A percentile compares a stretch with the other conserved stretches of the same genome.
Evolutionary conservation across 2,888 invertebrate genomes (phyloP).

Genomic region (Xestia c-nigrum): DNA sequence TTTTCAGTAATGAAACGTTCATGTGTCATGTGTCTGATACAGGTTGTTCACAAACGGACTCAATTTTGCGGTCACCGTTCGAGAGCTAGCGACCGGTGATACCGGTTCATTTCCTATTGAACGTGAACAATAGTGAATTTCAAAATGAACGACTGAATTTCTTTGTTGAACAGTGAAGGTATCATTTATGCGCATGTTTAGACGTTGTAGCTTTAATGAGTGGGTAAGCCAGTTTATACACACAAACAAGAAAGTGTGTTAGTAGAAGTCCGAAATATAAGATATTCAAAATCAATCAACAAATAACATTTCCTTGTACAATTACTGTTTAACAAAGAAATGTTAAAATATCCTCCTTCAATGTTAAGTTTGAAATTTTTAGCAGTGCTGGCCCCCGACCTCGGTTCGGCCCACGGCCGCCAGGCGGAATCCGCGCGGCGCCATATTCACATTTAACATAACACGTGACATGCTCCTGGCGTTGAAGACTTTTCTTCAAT

Average conservation of each 20-base stretch:
- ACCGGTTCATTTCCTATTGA: slow-evolving; percentile 25
- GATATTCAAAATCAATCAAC: too few species aligned
- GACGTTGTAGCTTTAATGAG: background rate
- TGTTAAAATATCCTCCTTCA: too few species aligned
- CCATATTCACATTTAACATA: too few species aligned
- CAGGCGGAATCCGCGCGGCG: too few species aligned
- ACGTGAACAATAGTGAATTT: slow-evolving; percentile 15
- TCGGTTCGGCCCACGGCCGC: too few species aligned
- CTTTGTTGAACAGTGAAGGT: background rate
- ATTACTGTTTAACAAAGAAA: too few species aligned
- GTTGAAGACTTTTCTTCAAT: too few species aligned
- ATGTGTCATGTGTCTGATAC: slow-evolving; percentile 7
- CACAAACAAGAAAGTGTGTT: background rate
- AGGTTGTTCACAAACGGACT: slow-evolving; percentile 6
- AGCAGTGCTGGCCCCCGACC: too few species aligned
- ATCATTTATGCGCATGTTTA: background rate
- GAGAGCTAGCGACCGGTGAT: slow-evolving; percentile 18
- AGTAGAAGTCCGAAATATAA: background rate
- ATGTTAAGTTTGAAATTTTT: too few species aligned
- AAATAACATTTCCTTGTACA: too few species aligned
- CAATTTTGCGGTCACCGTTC: slow-evolving; percentile 38
- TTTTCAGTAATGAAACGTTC: background rate
- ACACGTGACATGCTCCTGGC: too few species aligned
- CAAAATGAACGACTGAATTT: background rate
- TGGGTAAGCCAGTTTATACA: background rate